phyloP scores from a whole-genome alignment of 2,113 vertebrate species.

The Rhineura floridana region DNA sequence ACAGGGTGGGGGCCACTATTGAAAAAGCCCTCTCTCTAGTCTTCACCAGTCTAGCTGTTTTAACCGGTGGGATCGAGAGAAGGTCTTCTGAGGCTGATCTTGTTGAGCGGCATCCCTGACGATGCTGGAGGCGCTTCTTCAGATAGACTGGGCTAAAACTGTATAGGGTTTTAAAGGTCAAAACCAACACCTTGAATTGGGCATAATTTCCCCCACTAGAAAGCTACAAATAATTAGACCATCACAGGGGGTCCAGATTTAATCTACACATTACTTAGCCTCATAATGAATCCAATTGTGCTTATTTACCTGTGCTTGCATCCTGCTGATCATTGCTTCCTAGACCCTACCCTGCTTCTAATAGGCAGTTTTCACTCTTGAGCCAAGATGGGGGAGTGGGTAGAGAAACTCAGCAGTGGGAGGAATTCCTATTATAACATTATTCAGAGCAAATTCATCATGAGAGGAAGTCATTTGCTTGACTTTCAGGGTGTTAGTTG shows the following conservation, averaged over 20 bases:
- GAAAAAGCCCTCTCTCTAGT: too few relatives aligned
- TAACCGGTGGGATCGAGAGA: too few relatives aligned
- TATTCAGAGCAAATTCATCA: not conserved
- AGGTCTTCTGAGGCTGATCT: too few relatives aligned
- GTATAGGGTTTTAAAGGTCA: too few relatives aligned
- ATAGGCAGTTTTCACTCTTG: not conserved
- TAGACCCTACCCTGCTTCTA: fast-evolving
- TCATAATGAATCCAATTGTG: not conserved
- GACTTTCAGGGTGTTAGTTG: conserved; percentile 25
- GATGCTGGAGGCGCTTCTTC: too few relatives aligned
- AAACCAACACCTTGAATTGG: too few relatives aligned
- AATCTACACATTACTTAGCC: not conserved
- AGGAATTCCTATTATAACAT: not conserved
- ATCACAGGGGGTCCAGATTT: not conserved
- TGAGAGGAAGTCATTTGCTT: not conserved
- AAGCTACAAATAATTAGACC: not conserved
- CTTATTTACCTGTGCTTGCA: fast-evolving
- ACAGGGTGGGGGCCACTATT: too few relatives aligned
- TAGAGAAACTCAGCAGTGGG: not conserved
- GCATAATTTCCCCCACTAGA: not conserved
- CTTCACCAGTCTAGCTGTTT: too few relatives aligned
- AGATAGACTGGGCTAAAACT: too few relatives aligned
- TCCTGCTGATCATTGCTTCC: not conserved
- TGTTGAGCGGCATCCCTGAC: too few relatives aligned
- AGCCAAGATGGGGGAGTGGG: not conserved